phyloP scores from a whole-genome alignment of 2,113 vertebrate species.

The Bos javanicus region DNA sequence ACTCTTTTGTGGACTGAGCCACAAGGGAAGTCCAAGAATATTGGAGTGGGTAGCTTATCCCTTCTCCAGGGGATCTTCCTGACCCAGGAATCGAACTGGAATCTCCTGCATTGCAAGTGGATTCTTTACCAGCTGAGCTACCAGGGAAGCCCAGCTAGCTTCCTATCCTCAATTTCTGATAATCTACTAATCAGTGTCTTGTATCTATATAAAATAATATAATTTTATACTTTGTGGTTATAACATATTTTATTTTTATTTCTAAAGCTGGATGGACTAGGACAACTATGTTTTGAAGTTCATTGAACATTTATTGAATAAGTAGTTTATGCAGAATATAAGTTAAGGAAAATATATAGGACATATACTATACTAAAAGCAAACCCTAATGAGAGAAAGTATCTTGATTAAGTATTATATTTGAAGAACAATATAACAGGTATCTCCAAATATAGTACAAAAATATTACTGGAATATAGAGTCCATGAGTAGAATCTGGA shows the following conservation, averaged over 20 bases:
- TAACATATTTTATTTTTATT: neutral
- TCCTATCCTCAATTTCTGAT: neutral
- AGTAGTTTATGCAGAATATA: neutral
- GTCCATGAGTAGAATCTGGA: neutral
- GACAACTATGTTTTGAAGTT: neutral
- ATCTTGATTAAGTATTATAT: neutral
- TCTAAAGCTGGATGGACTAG: neutral
- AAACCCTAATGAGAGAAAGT: neutral
- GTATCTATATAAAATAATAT: neutral
- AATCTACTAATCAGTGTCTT: neutral
- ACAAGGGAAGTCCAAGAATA: neutral
- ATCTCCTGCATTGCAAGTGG: neutral
- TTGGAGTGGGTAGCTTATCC: neutral
- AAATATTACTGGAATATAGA: neutral
- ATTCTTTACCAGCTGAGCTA: neutral
- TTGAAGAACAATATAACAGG: neutral
- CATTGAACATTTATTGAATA: neutral
- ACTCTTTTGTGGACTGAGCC: no score
- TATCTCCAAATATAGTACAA: neutral
- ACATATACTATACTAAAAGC: neutral
- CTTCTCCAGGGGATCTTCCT: neutral
- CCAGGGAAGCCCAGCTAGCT: neutral
- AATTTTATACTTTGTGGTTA: neutral
- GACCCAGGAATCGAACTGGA: fast-evolving
- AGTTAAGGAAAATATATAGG: neutral